phyloP scores from a whole-genome alignment of 2,888 invertebrate species.

The Dynastes tityus region DNA sequence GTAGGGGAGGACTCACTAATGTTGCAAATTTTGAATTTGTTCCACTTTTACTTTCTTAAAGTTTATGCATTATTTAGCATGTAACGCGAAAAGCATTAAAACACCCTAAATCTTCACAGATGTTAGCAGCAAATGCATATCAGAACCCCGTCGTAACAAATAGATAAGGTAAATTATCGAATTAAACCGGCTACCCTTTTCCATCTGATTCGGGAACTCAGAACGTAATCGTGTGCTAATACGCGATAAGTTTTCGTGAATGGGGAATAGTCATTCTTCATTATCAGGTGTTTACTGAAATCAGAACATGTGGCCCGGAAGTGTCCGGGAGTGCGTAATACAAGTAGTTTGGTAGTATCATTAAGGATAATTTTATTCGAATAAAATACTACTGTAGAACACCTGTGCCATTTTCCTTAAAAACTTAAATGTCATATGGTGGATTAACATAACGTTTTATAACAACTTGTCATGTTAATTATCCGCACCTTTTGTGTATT shows the following conservation, averaged over 20 bases:
- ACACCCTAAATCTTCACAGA: too few species aligned
- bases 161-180: slow-evolving; percentile 24
- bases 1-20: too few species aligned
- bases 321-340: slow-evolving; percentile 53
- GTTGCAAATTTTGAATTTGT: too few species aligned
- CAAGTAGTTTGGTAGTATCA: slow-evolving; percentile 49
- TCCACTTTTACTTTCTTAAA: too few species aligned
- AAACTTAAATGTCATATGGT: slow-evolving; percentile 46
- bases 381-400: slow-evolving; percentile 36
- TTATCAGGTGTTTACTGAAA: slow-evolving; percentile 56
- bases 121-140: too few species aligned
- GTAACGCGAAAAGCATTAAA: too few species aligned
- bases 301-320: slow-evolving; percentile 62
- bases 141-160: not conserved
- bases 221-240: slow-evolving; percentile 31
- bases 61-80: too few species aligned
- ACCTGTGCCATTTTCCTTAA: slow-evolving; percentile 48
- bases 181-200: slow-evolving; percentile 17
- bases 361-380: slow-evolving; percentile 60
- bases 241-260: slow-evolving; percentile 36
- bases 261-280: slow-evolving; percentile 33
- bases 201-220: slow-evolving; percentile 15
- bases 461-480: slow-evolving; percentile 24
- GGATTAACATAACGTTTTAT: slow-evolving; percentile 36
- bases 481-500: not conserved